phyloP scores from a whole-genome alignment of 92 coral and sea anemone genomes.

The Porites cylindrica region DNA sequence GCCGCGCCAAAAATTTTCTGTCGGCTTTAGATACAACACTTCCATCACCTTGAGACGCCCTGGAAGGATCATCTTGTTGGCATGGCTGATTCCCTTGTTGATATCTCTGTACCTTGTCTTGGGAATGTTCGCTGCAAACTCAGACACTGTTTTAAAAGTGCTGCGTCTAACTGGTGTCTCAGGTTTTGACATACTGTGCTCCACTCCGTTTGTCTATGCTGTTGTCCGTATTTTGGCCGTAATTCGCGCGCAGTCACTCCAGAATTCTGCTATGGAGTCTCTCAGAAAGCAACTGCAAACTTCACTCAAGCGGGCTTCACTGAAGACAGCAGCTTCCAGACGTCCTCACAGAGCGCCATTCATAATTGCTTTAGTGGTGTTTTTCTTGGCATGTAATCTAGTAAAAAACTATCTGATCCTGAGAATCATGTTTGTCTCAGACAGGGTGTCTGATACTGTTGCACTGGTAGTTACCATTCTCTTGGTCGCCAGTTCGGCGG shows the following conservation, averaged over 20 bases:
- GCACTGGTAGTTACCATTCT: neutral
- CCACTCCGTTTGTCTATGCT: neutral
- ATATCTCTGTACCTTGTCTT: too few species aligned
- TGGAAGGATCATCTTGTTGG: neutral
- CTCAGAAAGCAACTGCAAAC: neutral
- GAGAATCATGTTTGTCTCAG: neutral
- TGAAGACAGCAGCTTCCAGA: neutral
- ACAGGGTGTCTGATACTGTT: neutral
- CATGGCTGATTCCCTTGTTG: too few species aligned
- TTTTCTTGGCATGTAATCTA: constrained; percentile 1
- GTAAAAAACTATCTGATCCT: neutral
- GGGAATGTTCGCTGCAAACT: too few species aligned
- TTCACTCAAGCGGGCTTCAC: neutral
- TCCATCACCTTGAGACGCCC: neutral
- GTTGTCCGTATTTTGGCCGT: neutral
- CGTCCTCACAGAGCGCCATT: neutral
- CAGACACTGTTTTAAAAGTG: neutral
- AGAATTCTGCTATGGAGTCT: neutral
- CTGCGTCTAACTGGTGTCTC: too few species aligned
- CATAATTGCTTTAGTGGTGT: neutral
- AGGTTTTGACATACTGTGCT: too few species aligned
- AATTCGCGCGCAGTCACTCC: neutral
- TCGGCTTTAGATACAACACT: neutral
- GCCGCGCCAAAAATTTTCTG: too few species aligned
- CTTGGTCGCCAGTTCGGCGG: neutral